Evolutionary conservation across 2,113 vertebrate genomes (phyloP).

Genomic region (Oryzias celebensis): DNA sequence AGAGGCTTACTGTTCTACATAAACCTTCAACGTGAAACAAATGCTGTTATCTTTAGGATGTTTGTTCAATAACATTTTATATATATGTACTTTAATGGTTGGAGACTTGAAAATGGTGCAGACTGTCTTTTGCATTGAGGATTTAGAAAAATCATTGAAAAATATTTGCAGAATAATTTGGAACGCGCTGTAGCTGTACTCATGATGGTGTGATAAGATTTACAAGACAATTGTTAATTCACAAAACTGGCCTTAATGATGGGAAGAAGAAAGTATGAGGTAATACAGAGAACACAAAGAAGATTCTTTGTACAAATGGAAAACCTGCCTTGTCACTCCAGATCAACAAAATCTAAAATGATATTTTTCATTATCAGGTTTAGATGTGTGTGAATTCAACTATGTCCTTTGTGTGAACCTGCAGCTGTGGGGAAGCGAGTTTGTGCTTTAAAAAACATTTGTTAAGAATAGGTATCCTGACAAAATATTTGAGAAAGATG

Average conservation of each 20-base stretch:
- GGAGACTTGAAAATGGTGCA: too few species aligned
- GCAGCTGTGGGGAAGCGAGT: not conserved
- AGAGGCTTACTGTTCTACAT: too few species aligned
- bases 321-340: slow-evolving; percentile 54
- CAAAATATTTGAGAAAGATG: slow-evolving; percentile 51
- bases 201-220: not conserved
- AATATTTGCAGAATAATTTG: too few species aligned
- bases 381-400: slow-evolving; percentile 23
- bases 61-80: too few species aligned
- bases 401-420: slow-evolving; percentile 14
- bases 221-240: slow-evolving; percentile 8
- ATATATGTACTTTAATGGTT: too few species aligned
- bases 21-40: too few species aligned
- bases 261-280: slow-evolving; percentile 32
- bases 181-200: too few species aligned
- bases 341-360: slow-evolving; percentile 53
- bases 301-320: slow-evolving; percentile 54
- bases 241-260: slow-evolving; percentile 20
- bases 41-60: too few species aligned
- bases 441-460: slow-evolving; percentile 50
- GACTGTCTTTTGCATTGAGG: too few species aligned
- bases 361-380: slow-evolving; percentile 24
- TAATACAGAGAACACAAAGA: slow-evolving; percentile 46
- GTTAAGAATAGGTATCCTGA: slow-evolving; percentile 62
- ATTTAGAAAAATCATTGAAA: too few species aligned